These are phyloP conservation scores for Platyscapa corneri DNA, from an alignment of 1,140 invertebrate genomes.

Conservation along the genomic window DNA sequence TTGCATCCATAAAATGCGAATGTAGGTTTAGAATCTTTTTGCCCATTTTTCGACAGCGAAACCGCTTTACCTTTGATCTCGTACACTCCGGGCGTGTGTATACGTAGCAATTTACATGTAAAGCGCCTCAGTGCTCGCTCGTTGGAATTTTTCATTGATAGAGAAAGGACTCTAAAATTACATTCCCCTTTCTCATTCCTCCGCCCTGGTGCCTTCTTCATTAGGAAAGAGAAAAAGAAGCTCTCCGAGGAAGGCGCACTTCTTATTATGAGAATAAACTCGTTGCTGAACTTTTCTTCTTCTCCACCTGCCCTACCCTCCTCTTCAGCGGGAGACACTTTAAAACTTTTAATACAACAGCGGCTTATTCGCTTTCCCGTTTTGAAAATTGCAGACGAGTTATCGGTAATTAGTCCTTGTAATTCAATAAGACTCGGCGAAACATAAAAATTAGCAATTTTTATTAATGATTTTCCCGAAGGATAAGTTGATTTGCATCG, in stretches of 20 bases:
- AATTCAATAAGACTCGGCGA: not conserved
- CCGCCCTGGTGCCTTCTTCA: not conserved
- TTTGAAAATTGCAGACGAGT: not conserved
- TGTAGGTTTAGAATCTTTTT: no score
- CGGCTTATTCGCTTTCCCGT: slow-evolving; percentile 6
- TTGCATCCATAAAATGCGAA: no score
- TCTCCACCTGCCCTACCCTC: no score
- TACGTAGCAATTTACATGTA: not conserved
- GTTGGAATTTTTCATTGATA: slow-evolving; percentile 17
- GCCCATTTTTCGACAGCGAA: no score
- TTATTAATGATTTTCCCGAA: no score
- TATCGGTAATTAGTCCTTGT: not conserved
- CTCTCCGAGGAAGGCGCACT: not conserved
- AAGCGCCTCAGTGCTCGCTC: not conserved
- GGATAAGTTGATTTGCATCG: no score
- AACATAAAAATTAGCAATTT: not conserved
- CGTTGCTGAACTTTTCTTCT: not conserved
- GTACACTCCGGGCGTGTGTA: not conserved
- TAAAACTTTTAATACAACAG: slow-evolving; percentile 36
- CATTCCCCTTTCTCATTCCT: not conserved
- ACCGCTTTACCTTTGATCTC: no score
- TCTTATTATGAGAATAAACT: slow-evolving; percentile 33
- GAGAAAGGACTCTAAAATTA: not conserved
- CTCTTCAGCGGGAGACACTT: not conserved
- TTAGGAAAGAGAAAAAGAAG: not conserved